Evolutionary conservation across 2,888 invertebrate species (phyloP), one percentile per base, ranked within the genome.

Genomic region (Nomada goodeniana): DNA sequence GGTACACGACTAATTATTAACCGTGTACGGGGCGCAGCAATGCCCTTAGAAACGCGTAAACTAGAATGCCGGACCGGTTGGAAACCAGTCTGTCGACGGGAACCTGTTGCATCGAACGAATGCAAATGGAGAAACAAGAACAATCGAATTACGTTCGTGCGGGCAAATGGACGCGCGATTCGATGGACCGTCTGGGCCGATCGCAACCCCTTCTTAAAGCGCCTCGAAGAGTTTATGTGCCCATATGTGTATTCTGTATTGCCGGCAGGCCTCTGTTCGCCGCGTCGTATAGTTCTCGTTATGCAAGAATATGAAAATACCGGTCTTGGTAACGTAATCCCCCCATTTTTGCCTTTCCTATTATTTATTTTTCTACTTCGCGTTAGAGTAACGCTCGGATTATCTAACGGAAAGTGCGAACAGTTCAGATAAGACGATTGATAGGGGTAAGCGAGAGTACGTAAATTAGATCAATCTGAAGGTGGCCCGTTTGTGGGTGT

Each of bases 241-340:
- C 7, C 36, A 36, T 36, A 36, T 36, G 36, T 36, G 7, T 36
- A 36, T 36, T 36, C 15, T 47, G 3, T 13, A 47, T 53, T 23
- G 44, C 64, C 18, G 11, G 42, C 29, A 36, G 15, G 42, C 15
- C 13, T 13, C 15, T 26, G 20, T 52, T 53, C 29, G 44, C 53
- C 47, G 47, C 15, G 47, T 73, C 18, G 18, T 60, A 5, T 29
- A 59, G 50, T 69, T 76, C 53, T 29, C 64, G 50, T 73, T 76
- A 53, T 26, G 42, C 55, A 80, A 80, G 80, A 42, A 80, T 80
- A 80, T 80, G 71, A 80, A 80, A 80, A 80, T 80, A 67, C 80
- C 71, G 57, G 64, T 70, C 23, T 26, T 13, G 29, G 78, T 78
- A 79, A 52, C 79, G 79, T 78, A 69, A 79, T 36, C 29, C 23